Percentiles rank a stretch among this genome's conserved stretches.
Evolutionary conservation across 1,140 invertebrate genomes (phyloP).

Genomic region (Brachionus plicatilis): DNA sequence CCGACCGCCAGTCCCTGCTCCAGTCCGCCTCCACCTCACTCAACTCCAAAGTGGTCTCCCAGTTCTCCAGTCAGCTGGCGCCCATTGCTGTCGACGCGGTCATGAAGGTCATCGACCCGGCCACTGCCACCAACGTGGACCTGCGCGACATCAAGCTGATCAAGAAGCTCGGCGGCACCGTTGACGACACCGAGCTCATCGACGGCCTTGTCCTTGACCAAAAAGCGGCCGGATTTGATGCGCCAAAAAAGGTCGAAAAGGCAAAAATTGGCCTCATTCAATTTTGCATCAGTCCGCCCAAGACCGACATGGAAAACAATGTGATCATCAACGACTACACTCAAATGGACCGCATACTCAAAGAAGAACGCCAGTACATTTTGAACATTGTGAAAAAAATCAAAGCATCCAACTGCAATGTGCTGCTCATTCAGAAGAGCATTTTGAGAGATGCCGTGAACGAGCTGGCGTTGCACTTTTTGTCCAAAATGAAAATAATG

Average conservation of each 20-base stretch:
- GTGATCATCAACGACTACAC: conserved; percentile 96
- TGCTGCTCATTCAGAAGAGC: conserved; percentile 95
- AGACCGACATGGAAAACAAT: conserved; percentile 98
- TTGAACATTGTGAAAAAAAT: conserved; percentile 98
- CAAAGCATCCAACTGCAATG: conserved; percentile 95
- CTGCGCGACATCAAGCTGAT: conserved; percentile 85
- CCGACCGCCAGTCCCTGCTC: conserved; percentile 77
- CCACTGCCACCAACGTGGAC: conserved; percentile 65
- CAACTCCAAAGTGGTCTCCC: conserved; percentile 97
- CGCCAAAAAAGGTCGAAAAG: conserved; percentile 75
- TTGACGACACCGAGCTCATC: conserved; percentile 93
- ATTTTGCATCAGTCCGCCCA: conserved; percentile 98
- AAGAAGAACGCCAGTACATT: conserved; percentile 95
- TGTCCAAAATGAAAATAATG: conserved; percentile 99
- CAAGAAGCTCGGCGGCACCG: conserved; percentile 82
- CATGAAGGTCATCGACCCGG: conserved; percentile 71
- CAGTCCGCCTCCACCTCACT: conserved; percentile 93
- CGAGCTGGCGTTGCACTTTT: conserved; percentile 92
- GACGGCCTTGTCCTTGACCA: conserved; percentile 90
- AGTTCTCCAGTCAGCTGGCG: conserved; percentile 86
- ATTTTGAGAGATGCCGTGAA: conserved; percentile 92
- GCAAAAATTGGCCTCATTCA: conserved; percentile 98
- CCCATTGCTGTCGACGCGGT: conserved; percentile 96
- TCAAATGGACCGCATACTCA: conserved; percentile 96
- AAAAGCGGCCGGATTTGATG: conserved; percentile 78